phyloP scores from a whole-genome alignment of 2,888 invertebrate genomes.

The Myathropa florea region DNA sequence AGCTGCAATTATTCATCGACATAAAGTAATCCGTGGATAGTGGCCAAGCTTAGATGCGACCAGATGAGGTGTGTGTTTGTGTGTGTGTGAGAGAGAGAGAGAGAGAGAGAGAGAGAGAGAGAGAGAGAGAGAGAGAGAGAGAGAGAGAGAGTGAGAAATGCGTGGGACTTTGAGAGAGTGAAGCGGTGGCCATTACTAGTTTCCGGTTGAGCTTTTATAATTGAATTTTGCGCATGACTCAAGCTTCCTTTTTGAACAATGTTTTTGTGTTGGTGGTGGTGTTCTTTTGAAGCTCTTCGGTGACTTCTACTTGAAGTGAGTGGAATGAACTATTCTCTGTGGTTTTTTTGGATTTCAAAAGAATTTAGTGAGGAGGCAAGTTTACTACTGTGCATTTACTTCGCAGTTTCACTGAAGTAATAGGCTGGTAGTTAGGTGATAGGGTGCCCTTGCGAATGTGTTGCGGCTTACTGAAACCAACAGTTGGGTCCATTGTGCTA shows the following conservation, averaged over 20 bases:
- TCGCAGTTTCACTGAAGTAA: not conserved
- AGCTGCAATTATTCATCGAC: slow-evolving; percentile 20
- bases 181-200: not conserved
- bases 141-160: not conserved
- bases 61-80: no score
- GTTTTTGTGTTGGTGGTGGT: not conserved
- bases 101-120: not conserved
- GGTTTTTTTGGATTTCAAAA: not conserved
- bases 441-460: no score
- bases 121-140: not conserved
- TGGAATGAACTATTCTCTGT: slow-evolving; percentile 30
- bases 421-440: not conserved
- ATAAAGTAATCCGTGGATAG: slow-evolving; percentile 16
- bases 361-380: not conserved
- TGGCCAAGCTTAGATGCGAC: not conserved
- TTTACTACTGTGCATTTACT: slow-evolving; percentile 33
- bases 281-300: slow-evolving; percentile 34
- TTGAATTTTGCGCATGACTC: slow-evolving; percentile 67
- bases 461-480: no score
- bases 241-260: slow-evolving; percentile 8
- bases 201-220: slow-evolving; percentile 55
- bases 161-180: not conserved
- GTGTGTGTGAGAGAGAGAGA: not conserved
- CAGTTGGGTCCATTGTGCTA: no score
- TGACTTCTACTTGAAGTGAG: slow-evolving; percentile 36